These are phyloP conservation scores for Acridotheres tristis DNA, from an alignment of 2,797 vertebrate species.

Conservation along the genomic window DNA sequence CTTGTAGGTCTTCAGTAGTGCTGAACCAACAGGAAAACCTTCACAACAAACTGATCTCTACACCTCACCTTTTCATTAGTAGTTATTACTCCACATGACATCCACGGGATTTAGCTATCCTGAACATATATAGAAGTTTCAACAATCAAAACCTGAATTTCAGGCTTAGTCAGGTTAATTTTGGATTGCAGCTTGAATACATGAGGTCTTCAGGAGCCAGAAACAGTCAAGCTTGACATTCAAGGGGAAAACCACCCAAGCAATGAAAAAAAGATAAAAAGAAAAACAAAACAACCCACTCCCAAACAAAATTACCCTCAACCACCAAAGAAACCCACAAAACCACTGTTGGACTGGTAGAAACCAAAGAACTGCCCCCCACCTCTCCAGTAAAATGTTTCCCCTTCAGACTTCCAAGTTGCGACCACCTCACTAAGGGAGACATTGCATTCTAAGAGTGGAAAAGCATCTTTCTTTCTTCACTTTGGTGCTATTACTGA, in stretches of 20 bases:
- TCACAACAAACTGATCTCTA: neutral
- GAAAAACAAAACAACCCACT: accelerated
- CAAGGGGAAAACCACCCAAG: neutral
- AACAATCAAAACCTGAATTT: neutral
- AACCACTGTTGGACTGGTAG: neutral
- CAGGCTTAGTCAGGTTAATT: neutral
- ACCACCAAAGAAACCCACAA: neutral
- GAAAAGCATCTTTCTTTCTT: neutral
- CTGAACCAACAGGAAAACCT: neutral
- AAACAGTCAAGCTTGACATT: neutral
- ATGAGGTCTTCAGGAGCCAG: neutral
- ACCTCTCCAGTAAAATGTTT: neutral
- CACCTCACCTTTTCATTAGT: neutral
- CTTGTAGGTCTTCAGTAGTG: neutral
- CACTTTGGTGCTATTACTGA: neutral
- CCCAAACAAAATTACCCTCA: neutral
- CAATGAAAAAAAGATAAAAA: neutral
- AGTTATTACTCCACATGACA: neutral
- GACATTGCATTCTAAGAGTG: neutral
- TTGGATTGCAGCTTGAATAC: neutral
- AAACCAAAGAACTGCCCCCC: neutral
- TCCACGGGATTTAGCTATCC: neutral
- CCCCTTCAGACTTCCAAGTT: neutral
- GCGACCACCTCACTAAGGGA: neutral
- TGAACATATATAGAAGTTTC: neutral